Evolutionary conservation across 2,797 vertebrate genomes (phyloP).

Genomic region (Octomys mimax): DNA sequence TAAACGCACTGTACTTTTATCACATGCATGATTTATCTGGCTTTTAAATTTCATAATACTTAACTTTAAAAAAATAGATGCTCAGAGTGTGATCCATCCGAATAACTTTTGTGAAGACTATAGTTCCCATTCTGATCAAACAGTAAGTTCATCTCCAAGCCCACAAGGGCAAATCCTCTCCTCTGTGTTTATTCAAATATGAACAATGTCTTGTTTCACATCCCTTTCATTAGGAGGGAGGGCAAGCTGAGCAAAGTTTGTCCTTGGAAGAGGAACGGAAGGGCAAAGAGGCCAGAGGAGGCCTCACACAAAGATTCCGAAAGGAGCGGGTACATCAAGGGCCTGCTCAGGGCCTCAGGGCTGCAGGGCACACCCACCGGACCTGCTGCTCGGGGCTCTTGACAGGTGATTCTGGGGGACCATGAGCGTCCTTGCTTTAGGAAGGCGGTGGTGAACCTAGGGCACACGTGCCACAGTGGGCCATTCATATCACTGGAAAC

Average conservation of each 20-base stretch:
- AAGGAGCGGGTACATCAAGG: accelerated
- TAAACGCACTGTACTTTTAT: not conserved
- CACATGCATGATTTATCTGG: not conserved
- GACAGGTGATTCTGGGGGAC: not conserved
- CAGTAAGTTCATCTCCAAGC: not conserved
- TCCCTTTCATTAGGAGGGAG: no score
- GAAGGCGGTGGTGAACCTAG: not conserved
- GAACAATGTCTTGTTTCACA: not conserved
- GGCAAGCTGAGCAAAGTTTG: not conserved
- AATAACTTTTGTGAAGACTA: not conserved
- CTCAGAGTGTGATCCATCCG: not conserved
- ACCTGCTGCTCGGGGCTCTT: not conserved
- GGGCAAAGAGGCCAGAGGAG: not conserved
- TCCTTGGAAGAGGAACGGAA: not conserved
- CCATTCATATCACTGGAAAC: no score
- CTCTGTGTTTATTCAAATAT: not conserved
- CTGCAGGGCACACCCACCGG: accelerated
- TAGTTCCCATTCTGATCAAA: not conserved
- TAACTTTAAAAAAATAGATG: not conserved
- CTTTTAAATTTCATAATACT: not conserved
- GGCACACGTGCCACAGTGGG: not conserved
- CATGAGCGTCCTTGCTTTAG: not conserved
- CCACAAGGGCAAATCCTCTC: not conserved
- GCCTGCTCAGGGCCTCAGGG: not conserved
- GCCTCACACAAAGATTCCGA: not conserved